These are phyloP conservation scores for Pseudomyrmex pallidus DNA, from an alignment of 1,140 invertebrate genomes.

Conservation along the genomic window DNA sequence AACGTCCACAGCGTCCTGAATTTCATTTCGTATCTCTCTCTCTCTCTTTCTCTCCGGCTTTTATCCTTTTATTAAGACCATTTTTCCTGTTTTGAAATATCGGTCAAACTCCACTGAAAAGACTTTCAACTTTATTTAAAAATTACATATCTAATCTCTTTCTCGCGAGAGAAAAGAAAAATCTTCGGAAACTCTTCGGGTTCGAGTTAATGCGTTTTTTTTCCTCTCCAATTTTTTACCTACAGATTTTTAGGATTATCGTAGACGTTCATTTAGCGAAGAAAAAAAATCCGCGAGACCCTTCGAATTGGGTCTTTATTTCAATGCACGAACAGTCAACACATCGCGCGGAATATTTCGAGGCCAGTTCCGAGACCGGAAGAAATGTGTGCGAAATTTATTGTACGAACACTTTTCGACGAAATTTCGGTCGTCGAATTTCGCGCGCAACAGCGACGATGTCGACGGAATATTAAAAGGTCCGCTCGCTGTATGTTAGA, in stretches of 20 bases:
- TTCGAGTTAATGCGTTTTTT: not conserved
- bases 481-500: slow-evolving; percentile 61
- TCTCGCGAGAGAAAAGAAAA: not conserved
- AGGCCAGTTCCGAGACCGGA: not conserved
- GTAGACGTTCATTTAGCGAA: too few relatives aligned
- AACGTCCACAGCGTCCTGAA: slow-evolving; percentile 54
- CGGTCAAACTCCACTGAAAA: slow-evolving; percentile 19
- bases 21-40: slow-evolving; percentile 52
- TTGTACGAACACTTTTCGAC: slow-evolving; percentile 34
- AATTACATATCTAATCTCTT: slow-evolving; percentile 21
- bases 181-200: not conserved
- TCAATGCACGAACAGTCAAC: too few relatives aligned
- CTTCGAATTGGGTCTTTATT: too few relatives aligned
- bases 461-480: slow-evolving; percentile 73
- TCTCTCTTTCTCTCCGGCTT: not conserved
- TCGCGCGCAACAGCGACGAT: slow-evolving; percentile 55
- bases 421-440: slow-evolving; percentile 55
- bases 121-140: slow-evolving; percentile 28
- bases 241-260: not conserved
- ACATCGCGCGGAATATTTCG: not conserved
- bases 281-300: too few relatives aligned
- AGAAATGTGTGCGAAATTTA: slow-evolving; percentile 27
- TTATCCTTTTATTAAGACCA: slow-evolving; percentile 55
- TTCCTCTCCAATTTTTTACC: not conserved
- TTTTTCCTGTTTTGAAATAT: slow-evolving; percentile 4